Evolutionary conservation across 1,140 invertebrate genomes (phyloP), one percentile per base, ranked within the genome.

Genomic region (Aphelinus certus): DNA sequence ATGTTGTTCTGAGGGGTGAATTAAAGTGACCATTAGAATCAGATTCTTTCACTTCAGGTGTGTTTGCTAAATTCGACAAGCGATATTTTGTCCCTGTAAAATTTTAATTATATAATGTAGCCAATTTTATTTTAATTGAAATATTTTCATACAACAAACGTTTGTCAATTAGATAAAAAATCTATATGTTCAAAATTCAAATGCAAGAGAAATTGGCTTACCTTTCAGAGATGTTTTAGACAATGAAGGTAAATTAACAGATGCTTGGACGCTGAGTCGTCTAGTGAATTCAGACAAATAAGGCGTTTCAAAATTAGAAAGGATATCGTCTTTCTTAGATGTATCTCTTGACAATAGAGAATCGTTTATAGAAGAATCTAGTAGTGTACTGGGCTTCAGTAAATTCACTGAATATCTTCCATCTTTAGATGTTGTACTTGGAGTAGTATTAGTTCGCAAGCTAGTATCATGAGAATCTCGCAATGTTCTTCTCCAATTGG

Each of bases 261-360:
- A 87, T 1, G 87, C 82, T 46, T 91, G 81, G 7, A 90, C 81
- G 55, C 91, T 91, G 46, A 93, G 82, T 73, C 90, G 88, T 62
- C 89, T 84, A 2, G 91, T 92, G 75, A 93, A 93, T 78, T 91
- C 92, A 76, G 91, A 92, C 78, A 93, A 84, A 81, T 90, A 93
- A 57, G 92, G 92, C 76, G 91, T 92, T 81, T 92, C 90, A 69
- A 82, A 87, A 71, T 82, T 85, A 7, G 82, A 76, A 73, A 87
- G 76, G 73, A 85, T 49, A 75, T 88, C 85, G 69, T 69, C 75
- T n/a, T 73, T 60, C 69, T 82, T 81, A 42, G 76, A 46, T 26
- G 49, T 71, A 9, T 75, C 71, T n/a, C 80, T 75, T 49, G 79
- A 2, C 62, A 46, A 63, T 7, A 70, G 26, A 42, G 69, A 62